Conservation (phyloP, 1,140 invertebrate genomes). For the Orchesella cincta region DNA sequence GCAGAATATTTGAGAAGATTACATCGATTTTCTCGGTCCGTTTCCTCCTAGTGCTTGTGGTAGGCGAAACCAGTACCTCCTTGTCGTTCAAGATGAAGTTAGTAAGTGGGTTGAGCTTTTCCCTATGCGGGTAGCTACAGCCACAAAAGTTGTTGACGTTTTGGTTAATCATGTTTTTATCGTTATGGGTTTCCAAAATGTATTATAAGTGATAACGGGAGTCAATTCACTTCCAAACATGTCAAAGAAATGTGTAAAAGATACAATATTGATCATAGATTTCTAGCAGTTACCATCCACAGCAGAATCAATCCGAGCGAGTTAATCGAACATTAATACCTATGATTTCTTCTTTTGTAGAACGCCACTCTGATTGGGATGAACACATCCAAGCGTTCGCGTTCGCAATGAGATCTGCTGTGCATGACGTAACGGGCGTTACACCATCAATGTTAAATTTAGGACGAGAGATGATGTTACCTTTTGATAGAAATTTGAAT, state of each 20-base stretch:
- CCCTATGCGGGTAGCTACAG: slow-evolving; percentile 51
- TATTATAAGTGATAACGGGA: slow-evolving; percentile 53
- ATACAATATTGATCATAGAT: slow-evolving; percentile 34
- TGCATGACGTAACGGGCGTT: slow-evolving; percentile 53
- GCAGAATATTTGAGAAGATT: slow-evolving; percentile 35
- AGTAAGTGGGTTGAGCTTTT: slow-evolving; percentile 52
- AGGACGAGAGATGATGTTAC: slow-evolving; percentile 53
- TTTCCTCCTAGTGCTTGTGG: slow-evolving; percentile 30
- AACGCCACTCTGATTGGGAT: slow-evolving; percentile 55
- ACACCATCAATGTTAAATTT: slow-evolving; percentile 56
- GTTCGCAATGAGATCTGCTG: slow-evolving; percentile 57
- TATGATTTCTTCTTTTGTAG: slow-evolving; percentile 54
- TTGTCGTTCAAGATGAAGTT: slow-evolving; percentile 53
- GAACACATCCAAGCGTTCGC: slow-evolving; percentile 54
- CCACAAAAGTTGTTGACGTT: slow-evolving; percentile 51
- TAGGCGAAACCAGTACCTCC: slow-evolving; percentile 48
- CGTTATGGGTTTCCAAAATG: slow-evolving; percentile 51
- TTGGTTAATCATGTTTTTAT: slow-evolving; percentile 49
- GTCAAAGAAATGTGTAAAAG: slow-evolving; percentile 23
- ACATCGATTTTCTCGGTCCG: slow-evolving; percentile 48
- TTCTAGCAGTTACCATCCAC: slow-evolving; percentile 55
- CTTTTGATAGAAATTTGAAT: slow-evolving; percentile 26
- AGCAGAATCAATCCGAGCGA: slow-evolving; percentile 56
- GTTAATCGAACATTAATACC: slow-evolving; percentile 57
- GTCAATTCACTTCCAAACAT: slow-evolving; percentile 31